These are phyloP conservation scores for Tragelaphus buxtoni DNA, from an alignment of 2,113 vertebrate genomes.

Conservation along the genomic window DNA sequence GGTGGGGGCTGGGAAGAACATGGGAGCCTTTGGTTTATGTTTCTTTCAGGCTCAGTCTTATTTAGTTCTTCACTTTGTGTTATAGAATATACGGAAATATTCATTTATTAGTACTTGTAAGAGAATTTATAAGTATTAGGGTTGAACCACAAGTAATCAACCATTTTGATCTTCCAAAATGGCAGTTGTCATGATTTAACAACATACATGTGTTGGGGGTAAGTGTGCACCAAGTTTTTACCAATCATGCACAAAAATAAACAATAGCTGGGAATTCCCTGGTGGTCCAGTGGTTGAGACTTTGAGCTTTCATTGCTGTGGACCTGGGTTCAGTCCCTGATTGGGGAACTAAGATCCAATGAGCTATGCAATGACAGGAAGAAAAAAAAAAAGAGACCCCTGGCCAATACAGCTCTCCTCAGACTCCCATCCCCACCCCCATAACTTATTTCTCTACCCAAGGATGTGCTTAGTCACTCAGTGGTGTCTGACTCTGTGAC, in stretches of 20 bases:
- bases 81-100: background rate
- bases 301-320: background rate
- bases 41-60: background rate
- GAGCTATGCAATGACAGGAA: background rate
- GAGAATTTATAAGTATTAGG: background rate
- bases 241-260: background rate
- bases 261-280: background rate
- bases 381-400: background rate
- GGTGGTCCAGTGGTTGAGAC: background rate
- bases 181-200: background rate
- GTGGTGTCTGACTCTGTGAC: background rate
- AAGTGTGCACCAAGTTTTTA: background rate
- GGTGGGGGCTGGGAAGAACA: background rate
- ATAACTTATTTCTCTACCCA: background rate
- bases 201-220: background rate
- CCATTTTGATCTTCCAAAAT: background rate
- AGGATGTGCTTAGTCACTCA: background rate
- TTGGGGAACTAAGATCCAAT: background rate
- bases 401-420: background rate
- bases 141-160: background rate
- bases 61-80: background rate
- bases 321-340: background rate
- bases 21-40: background rate
- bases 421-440: background rate
- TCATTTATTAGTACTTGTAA: conserved; percentile 16